These are phyloP conservation scores for Alligator mississippiensis DNA, from an alignment of 2,113 vertebrate species.

Conservation along the genomic window DNA sequence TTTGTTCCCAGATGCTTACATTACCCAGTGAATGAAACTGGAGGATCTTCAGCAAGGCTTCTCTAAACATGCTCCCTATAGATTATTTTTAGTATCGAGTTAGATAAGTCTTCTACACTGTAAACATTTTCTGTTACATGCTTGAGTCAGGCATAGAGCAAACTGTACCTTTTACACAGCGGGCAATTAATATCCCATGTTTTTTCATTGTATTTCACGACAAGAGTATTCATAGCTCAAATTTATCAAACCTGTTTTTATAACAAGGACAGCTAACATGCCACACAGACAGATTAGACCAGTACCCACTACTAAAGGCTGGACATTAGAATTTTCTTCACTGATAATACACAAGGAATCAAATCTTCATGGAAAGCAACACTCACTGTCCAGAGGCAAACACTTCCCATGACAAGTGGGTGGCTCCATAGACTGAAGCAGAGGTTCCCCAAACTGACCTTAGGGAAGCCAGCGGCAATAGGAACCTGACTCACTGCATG, in stretches of 20 bases:
- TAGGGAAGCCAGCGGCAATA: not conserved
- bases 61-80: not conserved
- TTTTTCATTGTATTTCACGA: not conserved
- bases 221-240: not conserved
- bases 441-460: not conserved
- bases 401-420: not conserved
- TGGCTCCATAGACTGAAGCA: not conserved
- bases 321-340: not conserved
- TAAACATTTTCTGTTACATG: not conserved
- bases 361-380: not conserved
- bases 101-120: not conserved
- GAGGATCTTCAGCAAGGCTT: not conserved
- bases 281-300: not conserved
- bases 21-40: not conserved
- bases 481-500: not conserved
- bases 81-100: slow-evolving; percentile 2
- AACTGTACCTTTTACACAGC: not conserved
- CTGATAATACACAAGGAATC: rapidly evolving
- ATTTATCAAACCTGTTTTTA: not conserved
- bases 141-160: not conserved
- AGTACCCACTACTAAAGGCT: not conserved
- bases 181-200: not conserved
- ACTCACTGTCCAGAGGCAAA: not conserved
- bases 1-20: not conserved
- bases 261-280: not conserved